phyloP scores from a whole-genome alignment of 1,140 invertebrate species.

The Trichomalopsis sarcophagae region DNA sequence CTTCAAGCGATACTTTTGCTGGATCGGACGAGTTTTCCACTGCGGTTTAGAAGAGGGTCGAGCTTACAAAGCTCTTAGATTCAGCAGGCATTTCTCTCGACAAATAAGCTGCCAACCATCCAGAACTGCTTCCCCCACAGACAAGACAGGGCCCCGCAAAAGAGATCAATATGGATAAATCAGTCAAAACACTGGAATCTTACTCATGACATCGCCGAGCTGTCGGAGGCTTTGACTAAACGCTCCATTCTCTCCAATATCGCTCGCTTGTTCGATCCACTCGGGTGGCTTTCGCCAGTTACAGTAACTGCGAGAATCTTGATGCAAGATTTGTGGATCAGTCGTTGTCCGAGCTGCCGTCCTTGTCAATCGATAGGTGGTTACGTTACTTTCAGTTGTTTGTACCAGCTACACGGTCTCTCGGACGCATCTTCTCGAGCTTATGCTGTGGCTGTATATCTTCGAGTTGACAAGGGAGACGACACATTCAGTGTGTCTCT shows the following conservation, averaged over 20 bases:
- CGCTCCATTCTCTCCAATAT: constrained; percentile 52
- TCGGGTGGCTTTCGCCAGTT: constrained; percentile 49
- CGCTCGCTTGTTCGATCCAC: constrained; percentile 53
- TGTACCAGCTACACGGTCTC: too few species aligned
- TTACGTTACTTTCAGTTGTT: too few species aligned
- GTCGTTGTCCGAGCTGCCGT: too few species aligned
- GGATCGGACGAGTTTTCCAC: background rate
- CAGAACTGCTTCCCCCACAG: background rate
- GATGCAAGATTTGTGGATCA: constrained; percentile 56
- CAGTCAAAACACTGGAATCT: constrained; percentile 39
- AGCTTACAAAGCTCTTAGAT: too few species aligned
- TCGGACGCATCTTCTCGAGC: too few species aligned
- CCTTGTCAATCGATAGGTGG: too few species aligned
- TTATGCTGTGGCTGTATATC: too few species aligned
- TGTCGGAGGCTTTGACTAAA: constrained; percentile 48
- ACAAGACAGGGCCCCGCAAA: background rate
- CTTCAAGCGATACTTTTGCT: constrained; percentile 19
- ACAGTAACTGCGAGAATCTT: constrained; percentile 59
- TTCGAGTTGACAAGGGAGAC: too few species aligned
- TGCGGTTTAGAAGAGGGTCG: background rate
- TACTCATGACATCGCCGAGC: background rate
- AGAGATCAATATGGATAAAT: background rate
- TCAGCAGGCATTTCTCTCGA: constrained; percentile 31
- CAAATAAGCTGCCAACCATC: constrained; percentile 38
- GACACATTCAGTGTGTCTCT: too few species aligned